Evolutionary conservation across 2,113 vertebrate genomes (phyloP), one percentile per base, ranked within the genome.

Genomic region (Megaptera novaeangliae): DNA sequence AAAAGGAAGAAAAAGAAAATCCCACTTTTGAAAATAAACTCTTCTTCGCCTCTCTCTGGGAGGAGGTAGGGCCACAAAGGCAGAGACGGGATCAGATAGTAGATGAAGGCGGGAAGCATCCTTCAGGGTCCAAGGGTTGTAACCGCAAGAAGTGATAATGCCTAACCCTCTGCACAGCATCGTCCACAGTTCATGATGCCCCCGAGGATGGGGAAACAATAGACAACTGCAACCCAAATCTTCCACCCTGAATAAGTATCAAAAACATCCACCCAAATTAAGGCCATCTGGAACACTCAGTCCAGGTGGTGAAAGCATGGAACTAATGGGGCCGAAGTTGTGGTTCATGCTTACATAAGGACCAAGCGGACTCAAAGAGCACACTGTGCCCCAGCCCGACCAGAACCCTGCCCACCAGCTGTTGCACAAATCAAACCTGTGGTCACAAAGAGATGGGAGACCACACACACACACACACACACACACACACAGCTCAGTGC

Each of bases 271-370:
- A 25, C 34, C 44, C 52, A 10, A n/a, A n/a, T 34, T 1, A 34
- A 84, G 66, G 77, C 66, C 96, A 71, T 52, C 85, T 81, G 91
- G 81, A 81, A 68, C 6, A 7, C 75, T 34, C 0, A 34, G 61
- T 52, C 71, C 93, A 97, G 93, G 85, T 72, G 96, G 64, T 69
- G 57, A 96, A 63, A 97, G 88, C 85, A 18, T 23, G 8, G 66
- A 74, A 36, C 75, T 41, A 27, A 55, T 1, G 59, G 71, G 68
- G 92, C 82, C 90, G 89, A 27, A 36, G 59, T 0, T 63, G 83
- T 11, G 89, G 95, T 59, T 88, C 85, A 12, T 14, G 46, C 86
- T 69, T 68, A 20, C 1, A 3, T 21, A 2, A 46, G 52, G 72
- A 83, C 94, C 92, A 71, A 69, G 36, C 18, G 1, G 46, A 15